A percentile compares a stretch with the other conserved stretches of the same genome.
These are phyloP conservation scores for Toxostoma redivivum DNA, from an alignment of 2,113 vertebrate genomes.

Conservation along the genomic window DNA sequence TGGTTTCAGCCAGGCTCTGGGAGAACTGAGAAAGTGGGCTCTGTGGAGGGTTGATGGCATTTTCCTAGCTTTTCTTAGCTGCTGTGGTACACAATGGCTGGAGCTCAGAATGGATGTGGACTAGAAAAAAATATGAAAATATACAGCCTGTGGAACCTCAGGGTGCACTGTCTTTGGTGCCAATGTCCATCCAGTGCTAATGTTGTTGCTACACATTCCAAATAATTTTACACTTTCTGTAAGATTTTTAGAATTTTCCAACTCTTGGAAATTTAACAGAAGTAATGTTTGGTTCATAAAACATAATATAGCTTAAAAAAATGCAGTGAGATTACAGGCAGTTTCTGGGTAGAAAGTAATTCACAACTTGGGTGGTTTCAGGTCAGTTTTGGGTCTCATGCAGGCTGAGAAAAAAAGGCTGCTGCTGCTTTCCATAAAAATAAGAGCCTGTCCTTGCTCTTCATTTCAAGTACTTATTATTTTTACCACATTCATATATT, in stretches of 20 bases:
- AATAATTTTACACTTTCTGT: not conserved
- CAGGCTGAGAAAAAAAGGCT: not conserved
- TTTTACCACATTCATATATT: constrained; percentile 32
- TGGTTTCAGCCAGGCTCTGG: not conserved
- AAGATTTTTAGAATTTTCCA: not conserved
- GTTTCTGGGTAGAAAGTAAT: not conserved
- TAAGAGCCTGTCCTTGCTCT: not conserved
- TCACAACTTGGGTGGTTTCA: not conserved
- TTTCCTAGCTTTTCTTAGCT: not conserved
- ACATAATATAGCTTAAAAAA: not conserved
- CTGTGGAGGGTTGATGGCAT: not conserved
- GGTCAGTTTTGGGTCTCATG: not conserved
- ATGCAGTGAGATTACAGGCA: not conserved
- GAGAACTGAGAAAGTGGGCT: not conserved
- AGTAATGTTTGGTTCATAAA: not conserved
- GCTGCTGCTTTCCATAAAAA: not conserved
- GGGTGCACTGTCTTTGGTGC: not conserved
- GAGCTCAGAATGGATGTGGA: not conserved
- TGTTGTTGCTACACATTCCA: not conserved
- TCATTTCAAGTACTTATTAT: not conserved
- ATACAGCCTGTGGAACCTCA: not conserved
- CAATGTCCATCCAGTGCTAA: not conserved
- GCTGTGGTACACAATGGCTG: accelerated
- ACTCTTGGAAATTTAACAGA: not conserved
- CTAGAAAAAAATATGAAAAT: not conserved